Evolutionary conservation across 2,888 invertebrate species (phyloP), one percentile per base, ranked within the genome.

Genomic region (Lomographa bimaculata): DNA sequence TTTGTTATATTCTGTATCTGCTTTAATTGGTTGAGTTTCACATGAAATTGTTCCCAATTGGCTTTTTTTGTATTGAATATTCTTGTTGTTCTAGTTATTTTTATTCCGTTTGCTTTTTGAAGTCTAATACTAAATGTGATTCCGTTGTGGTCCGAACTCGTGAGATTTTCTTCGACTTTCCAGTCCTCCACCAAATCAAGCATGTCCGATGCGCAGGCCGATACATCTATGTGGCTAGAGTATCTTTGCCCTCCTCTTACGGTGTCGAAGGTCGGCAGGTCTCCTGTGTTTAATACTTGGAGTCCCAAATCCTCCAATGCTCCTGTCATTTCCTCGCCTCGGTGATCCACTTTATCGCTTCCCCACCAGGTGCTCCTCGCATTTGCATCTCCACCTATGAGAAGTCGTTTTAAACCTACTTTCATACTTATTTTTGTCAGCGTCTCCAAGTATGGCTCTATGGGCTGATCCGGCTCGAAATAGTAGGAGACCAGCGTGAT

Each of bases 311-410:
- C n/a, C n/a, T n/a, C n/a, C n/a, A n/a, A n/a, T n/a, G n/a, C n/a
- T n/a, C n/a, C 33, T 0, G 5, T 2, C 5, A 35, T 7, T 1
- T 7, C 29, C 1, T 37, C 33, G 0, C 52, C 54, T 20, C 50
- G 24, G 0, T 9, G 1, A 16, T 50, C 33, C 6, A 24, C 32
- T 0, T 5, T 7, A 0, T 4, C 5, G 6, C 45, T 41, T 0
- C 44, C 46, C 47, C 54, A 49, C 51, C 49, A 51, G 27, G 17
- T 19, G 30, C 26, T n/a, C n/a, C n/a, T n/a, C n/a, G n/a, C n/a
- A n/a, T n/a, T n/a, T n/a, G n/a, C n/a, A n/a, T n/a, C n/a, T n/a
- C n/a, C n/a, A n/a, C n/a, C n/a, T n/a, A n/a, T n/a, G n/a, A n/a
- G n/a, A n/a, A n/a, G n/a, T n/a, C n/a, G n/a, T n/a, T n/a, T n/a